Evolutionary conservation across 1,140 invertebrate species (phyloP).

Genomic region (Zaprionus inermis): DNA sequence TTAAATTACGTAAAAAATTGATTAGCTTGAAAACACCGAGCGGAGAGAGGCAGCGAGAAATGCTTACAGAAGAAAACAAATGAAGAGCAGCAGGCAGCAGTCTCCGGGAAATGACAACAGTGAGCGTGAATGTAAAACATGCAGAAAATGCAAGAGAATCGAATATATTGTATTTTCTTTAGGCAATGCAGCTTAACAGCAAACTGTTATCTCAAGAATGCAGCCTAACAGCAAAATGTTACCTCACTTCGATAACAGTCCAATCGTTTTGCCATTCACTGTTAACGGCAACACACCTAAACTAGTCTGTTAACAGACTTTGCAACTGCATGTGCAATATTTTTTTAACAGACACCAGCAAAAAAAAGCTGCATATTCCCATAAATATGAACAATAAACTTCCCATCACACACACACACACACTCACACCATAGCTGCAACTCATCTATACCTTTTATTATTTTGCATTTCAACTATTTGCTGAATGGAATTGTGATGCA

Average conservation of each 20-base stretch:
- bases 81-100: neutral
- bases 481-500: constrained; percentile 8
- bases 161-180: too few species aligned
- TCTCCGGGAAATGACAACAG: neutral
- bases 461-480: constrained; percentile 4
- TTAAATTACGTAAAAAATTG: constrained; percentile 84
- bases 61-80: neutral
- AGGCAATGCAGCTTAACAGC: too few species aligned
- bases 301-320: neutral
- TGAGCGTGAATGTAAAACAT: neutral
- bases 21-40: constrained; percentile 55
- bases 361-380: neutral
- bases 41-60: constrained; percentile 2
- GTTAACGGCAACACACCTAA: neutral
- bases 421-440: neutral
- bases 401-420: neutral
- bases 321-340: neutral
- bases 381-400: neutral
- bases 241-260: neutral
- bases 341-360: neutral
- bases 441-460: neutral
- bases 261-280: neutral
- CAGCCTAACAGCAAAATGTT: constrained; percentile 3
- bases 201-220: neutral
- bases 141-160: neutral